Conservation (phyloP, 2,113 vertebrate species). For the Colossoma macropomum region DNA sequence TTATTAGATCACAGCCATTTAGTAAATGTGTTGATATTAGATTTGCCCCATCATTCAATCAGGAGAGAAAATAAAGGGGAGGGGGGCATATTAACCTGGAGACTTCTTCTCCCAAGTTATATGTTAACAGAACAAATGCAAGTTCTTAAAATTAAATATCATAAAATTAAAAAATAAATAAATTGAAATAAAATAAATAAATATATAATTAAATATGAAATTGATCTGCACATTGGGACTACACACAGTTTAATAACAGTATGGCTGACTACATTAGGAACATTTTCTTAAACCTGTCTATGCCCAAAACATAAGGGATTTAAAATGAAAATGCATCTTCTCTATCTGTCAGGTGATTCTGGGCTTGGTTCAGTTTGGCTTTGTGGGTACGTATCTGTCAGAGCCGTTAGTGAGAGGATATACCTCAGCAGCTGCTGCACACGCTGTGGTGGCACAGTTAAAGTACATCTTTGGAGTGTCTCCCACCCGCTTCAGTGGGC, state of each 20-base stretch:
- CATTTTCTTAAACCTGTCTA: background rate
- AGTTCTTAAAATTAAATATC: background rate
- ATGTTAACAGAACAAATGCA: too few relatives aligned
- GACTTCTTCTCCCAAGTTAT: too few relatives aligned
- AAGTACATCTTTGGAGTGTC: constrained; percentile 88
- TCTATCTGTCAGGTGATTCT: constrained; percentile 80
- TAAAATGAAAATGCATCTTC: background rate
- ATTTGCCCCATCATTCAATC: too few relatives aligned
- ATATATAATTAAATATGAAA: too few relatives aligned
- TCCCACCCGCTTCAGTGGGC: constrained; percentile 76
- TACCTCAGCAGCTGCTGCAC: constrained; percentile 87
- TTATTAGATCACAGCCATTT: too few relatives aligned
- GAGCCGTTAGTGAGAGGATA: constrained; percentile 93
- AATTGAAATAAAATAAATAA: background rate
- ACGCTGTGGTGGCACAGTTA: constrained; percentile 90
- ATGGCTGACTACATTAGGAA: background rate
- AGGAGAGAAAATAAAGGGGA: too few relatives aligned
- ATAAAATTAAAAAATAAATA: background rate
- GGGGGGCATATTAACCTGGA: too few relatives aligned
- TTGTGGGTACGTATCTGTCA: constrained; percentile 93
- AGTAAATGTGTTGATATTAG: too few relatives aligned
- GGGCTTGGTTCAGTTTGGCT: constrained; percentile 91
- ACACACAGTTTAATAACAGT: background rate
- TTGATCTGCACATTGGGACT: too few relatives aligned
- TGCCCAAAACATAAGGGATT: background rate